Evolutionary conservation across 2,113 vertebrate genomes (phyloP).

Genomic region (Eublepharis macularius): DNA sequence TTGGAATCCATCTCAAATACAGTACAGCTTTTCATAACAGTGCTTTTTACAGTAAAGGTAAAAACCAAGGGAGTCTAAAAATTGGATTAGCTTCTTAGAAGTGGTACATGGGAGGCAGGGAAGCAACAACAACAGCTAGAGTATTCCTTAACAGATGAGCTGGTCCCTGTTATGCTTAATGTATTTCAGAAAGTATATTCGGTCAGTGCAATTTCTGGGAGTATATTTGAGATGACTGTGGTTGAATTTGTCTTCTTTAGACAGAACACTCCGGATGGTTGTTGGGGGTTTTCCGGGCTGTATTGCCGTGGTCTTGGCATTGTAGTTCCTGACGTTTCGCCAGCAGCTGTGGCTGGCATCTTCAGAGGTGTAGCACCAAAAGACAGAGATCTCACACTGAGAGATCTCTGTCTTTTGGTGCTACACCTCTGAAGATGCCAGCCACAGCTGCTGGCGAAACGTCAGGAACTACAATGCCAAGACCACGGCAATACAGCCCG

Average conservation of each 20-base stretch:
- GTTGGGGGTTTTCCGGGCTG: no score
- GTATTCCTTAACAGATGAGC: neutral
- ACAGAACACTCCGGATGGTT: neutral
- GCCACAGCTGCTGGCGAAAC: no score
- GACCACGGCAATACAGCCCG: no score
- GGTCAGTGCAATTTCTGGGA: neutral
- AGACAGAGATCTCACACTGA: no score
- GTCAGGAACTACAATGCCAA: no score
- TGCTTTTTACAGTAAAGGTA: constrained; percentile 27
- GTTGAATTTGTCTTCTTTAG: neutral
- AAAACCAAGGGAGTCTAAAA: constrained; percentile 10
- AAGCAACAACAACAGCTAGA: neutral
- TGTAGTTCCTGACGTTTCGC: no score
- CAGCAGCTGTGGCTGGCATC: no score
- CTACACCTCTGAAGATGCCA: no score
- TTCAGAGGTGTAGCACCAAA: no score
- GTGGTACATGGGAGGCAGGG: neutral
- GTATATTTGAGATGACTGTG: neutral
- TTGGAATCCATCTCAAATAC: neutral
- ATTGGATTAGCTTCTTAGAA: neutral
- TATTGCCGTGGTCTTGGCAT: no score
- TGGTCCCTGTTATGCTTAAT: neutral
- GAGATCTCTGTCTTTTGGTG: no score
- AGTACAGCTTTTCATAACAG: constrained; percentile 19
- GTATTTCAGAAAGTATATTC: constrained; percentile 9